Evolutionary conservation across 2,888 invertebrate species (phyloP), one percentile per base, ranked within the genome.

Genomic region (Leptinotarsa peninsularis): DNA sequence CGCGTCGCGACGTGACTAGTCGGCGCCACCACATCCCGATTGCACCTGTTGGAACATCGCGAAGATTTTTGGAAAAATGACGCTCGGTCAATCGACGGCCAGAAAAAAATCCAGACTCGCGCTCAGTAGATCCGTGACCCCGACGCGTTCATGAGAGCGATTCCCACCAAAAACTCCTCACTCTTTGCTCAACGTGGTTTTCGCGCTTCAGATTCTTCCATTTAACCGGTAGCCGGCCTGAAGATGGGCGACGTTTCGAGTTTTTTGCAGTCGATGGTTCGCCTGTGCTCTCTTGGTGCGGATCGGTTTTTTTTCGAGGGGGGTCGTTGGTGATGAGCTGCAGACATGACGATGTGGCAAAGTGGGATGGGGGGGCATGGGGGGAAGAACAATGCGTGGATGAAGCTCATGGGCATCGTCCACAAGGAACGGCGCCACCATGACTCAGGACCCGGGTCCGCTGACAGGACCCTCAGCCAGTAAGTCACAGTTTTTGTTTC

Each of bases 321-420:
- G 82, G 82, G 77, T 77, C 73, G 77, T 81, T 83, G 82, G 85
- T 86, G 82, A 85, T 86, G 85, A 83, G 79, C 86, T 82, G 84
- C 84, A 89, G 89, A 85, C 86, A 91, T 91, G 91, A 91, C 92
- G 89, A 94, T 94, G 94, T 94, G 93, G 94, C 93, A 93, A 90
- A 93, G 93, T 89, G 91, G 91, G 87, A 93, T 93, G 89, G 93
- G 93, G 90, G 93, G 93, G 87, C 92, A 92, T 89, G 93, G 93
- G 88, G 92, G 91, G 85, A 91, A 91, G 87, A 94, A 94, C 91
- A 94, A 94, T 89, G 94, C 94, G 85, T 94, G 94, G 94, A 93
- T 94, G 93, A 94, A 94, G 88, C 89, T 94, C 82, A 94, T 94
- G 94, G 94, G 94, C 86, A 94, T 94, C 86, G 93, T 94, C 83